Evolutionary conservation across 2,888 invertebrate species (phyloP), one percentile per base, ranked within the genome.

Genomic region (Phorcus lineatus): DNA sequence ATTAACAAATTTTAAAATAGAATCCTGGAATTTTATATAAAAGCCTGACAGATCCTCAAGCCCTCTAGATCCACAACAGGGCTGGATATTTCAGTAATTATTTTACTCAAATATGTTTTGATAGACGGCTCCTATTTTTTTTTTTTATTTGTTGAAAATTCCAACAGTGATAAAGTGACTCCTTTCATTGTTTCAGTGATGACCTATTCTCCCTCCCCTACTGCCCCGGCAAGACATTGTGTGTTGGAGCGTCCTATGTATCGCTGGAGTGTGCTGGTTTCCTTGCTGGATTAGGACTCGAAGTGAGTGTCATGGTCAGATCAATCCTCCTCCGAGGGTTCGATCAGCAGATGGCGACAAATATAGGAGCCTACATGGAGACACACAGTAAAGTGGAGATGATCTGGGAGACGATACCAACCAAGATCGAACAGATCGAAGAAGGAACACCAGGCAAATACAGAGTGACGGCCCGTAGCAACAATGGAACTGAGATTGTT

Each of bases 201-300:
- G 98, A 98, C 92, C 95, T 98, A 88, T 98, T 98, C 94, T 97
- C 97, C 91, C 94, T 98, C 89, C 93, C 95, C 0, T 95, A 95
- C 80, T 95, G 96, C 77, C 98, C 98, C 1, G 98, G 98, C 82
- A 97, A 97, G 94, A 95, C 95, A 3, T 91, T 95, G 57, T 91
- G 94, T 36, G 93, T 95, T 3, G 95, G 95, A 24, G 95, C 95
- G 0, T 94, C 95, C 2, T 95, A 98, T 92, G 98, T 98, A 90
- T 97, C 98, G 79, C 94, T 98, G 82, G 98, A 98, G 93, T 98
- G 97, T 94, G 98, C 98, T 81, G 98, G 98, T 0, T 98, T 98
- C 93, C 94, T 98, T 57, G 96, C 96, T 90, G 97, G 97, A 6
- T 94, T 98, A 78, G 98, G 98, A 11, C 96, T 95, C 92, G 96